Evolutionary conservation across 2,797 vertebrate genomes (phyloP), one percentile per base, ranked within the genome.

Genomic region (Macrochelys suwanniensis): DNA sequence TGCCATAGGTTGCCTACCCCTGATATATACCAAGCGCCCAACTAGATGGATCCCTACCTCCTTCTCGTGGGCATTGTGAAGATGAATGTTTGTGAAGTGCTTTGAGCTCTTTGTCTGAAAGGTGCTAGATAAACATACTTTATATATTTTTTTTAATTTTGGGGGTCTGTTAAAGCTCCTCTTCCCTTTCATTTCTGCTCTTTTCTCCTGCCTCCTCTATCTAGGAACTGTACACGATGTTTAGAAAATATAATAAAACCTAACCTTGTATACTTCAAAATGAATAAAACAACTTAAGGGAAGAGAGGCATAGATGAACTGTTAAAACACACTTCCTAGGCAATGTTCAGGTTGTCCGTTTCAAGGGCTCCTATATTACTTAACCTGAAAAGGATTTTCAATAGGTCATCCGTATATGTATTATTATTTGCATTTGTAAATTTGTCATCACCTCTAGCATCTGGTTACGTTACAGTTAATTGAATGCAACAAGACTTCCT

Each of bases 401-500:
- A 42, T 42, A 42, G 37, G 37, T 13, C 45, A 53, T 61, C 31
- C 65, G 83, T 54, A 54, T 54, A 82, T 89, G 79, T 47, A 93
- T 87, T 87, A 5, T n/a, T 65, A 53, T 89, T 33, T 85, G 68
- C 74, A 45, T 25, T 80, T 25, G 51, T 53, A 33, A 61, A 21
- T 80, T n/a, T 80, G 50, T 79, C 17, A 33, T 50, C 21, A 12
- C 23, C 31, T 53, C 19, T 80, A n/a, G 17, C 19, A 11, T 7
- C 33, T 53, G 50, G 42, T 90, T 84, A 59, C 15, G 7, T 33
- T 61, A 61, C 13, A 16, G 13, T 85, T 93, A 5, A 1, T 17
- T 61, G 85, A 92, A n/a, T 74, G 37, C 84, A 84, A 54, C 54
- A 88, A 51, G 17, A 89, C 56, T 89, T 96, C 84, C 13, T 80